Evolutionary conservation across 1,140 invertebrate species (phyloP).

Genomic region (Drosophila teissieri): DNA sequence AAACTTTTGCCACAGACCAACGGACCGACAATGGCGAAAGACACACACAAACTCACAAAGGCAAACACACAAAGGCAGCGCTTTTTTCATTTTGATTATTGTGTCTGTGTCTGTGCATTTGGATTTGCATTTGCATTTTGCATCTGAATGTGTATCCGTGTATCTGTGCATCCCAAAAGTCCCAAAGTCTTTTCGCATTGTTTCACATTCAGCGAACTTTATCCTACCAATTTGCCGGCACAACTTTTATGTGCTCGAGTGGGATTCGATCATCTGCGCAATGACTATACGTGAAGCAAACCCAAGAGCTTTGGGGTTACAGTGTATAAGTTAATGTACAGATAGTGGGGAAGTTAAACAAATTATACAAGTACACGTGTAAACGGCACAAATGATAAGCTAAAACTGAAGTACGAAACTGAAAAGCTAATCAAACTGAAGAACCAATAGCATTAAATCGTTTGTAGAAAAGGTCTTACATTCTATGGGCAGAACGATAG

Average conservation of each 20-base stretch:
- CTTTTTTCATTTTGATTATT: constrained; percentile 72
- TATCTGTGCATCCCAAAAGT: constrained; percentile 22
- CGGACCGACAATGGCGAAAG: constrained; percentile 20
- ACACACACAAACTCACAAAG: constrained; percentile 6
- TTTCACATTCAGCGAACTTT: constrained; percentile 56
- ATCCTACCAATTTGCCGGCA: constrained; percentile 57
- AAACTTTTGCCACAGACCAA: constrained; percentile 50
- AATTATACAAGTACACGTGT: constrained; percentile 31
- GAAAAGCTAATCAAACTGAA: constrained; percentile 35
- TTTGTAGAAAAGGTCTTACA: constrained; percentile 32
- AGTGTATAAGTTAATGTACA: constrained; percentile 78
- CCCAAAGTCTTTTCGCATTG: constrained; percentile 46
- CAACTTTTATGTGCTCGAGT: constrained; percentile 28
- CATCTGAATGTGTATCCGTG: constrained; percentile 18
- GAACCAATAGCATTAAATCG: constrained; percentile 50
- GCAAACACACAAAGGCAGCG: constrained; percentile 30
- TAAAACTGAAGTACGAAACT: constrained; percentile 39
- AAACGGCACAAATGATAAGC: constrained; percentile 53
- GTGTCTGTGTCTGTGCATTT: constrained; percentile 43
- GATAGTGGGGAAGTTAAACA: constrained; percentile 22
- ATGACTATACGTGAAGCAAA: constrained; percentile 80
- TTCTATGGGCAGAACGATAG: constrained; percentile 1
- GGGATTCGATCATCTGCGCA: constrained; percentile 50
- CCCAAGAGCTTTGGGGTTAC: constrained; percentile 76
- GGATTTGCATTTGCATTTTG: constrained; percentile 18